A percentile compares a stretch with the other conserved stretches of the same genome.
phyloP scores from a whole-genome alignment of 2,113 vertebrate species.

The Oreochromis tanganicae region DNA sequence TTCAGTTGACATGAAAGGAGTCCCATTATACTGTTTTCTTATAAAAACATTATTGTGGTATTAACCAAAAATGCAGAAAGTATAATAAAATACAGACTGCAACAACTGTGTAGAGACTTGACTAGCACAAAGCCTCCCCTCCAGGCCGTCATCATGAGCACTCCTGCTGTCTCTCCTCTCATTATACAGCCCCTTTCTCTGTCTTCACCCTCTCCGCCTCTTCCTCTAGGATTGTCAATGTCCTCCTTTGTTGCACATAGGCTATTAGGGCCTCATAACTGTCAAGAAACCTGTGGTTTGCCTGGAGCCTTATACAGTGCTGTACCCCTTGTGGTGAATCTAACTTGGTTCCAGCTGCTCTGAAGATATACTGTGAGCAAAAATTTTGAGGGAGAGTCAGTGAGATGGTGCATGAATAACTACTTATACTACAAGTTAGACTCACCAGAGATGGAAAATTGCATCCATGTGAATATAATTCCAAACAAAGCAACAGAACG shows the following conservation, averaged over 20 bases:
- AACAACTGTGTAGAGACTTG: slow-evolving; percentile 27
- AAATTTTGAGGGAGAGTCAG: background rate
- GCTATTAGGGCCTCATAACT: slow-evolving; percentile 43
- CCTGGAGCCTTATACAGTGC: slow-evolving; percentile 29
- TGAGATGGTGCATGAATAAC: background rate
- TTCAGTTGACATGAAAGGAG: background rate
- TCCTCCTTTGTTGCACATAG: slow-evolving; percentile 30
- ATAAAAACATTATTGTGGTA: background rate
- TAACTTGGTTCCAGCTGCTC: slow-evolving; percentile 26
- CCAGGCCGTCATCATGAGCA: slow-evolving; percentile 20
- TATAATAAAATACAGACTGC: background rate
- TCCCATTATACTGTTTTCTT: background rate
- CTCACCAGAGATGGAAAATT: background rate
- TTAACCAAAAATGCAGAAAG: background rate
- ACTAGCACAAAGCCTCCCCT: slow-evolving; percentile 18
- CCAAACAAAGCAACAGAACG: background rate
- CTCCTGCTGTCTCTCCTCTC: slow-evolving; percentile 49
- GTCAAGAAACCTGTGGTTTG: slow-evolving; percentile 48
- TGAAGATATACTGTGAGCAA: background rate
- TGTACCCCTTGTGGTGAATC: slow-evolving; percentile 24
- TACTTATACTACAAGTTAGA: background rate
- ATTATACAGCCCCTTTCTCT: slow-evolving; percentile 33
- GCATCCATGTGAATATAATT: background rate
- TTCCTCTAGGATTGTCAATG: slow-evolving; percentile 24
- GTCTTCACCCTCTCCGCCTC: background rate